Base-by-base conservation (phyloP, 2,113 vertebrate species). In the Beaufortia kweichowensis region DNA sequence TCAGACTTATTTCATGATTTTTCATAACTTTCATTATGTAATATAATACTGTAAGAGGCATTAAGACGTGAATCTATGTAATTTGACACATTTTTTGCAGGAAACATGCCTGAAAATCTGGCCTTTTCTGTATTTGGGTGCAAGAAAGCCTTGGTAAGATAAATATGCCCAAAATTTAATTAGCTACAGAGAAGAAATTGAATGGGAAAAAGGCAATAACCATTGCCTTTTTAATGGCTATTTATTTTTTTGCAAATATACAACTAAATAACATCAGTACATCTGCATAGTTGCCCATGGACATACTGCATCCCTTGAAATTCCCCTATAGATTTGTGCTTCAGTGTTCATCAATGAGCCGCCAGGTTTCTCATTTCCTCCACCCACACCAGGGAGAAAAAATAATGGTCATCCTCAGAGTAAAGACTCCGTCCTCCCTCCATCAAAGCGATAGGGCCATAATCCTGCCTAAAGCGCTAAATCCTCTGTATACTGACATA, bases 401-500 rank as follows among this genome's bases (percentile, higher is more conserved):
- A 81, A 82, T 63, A 79, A 76, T 82, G 60, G 35, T 68, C 76
- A 78, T 55, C 65, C 67, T 59, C 39, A 33, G 46, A 75, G 57
- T 74, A 79, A 73, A 65, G 41, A 15, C 41, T 75, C 62, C 2
- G 23, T 75, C 65, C 60, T 72, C 75, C 10, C 79, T 67, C 65
- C 62, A 76, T 78, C 71, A 79, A 80, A 83, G 76, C 41, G 67
- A 70, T 70, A 81, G 76, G 79, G 50, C 71, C 75, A 48, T 81
- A 81, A 83, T 83, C 76, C 76, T 14, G 61, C 55, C 66, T 79
- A 81, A 83, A 82, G 65, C 61, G 24, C 60, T 64, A 78, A 83
- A 83, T 76, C 79, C 79, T 75, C 76, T 76, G 66, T 79, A 83
- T 81, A 83, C 79, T 83, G 82, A 83, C 82, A 83, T 81, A 83